Percentiles rank a stretch among this genome's conserved stretches.
phyloP scores from a whole-genome alignment of 35 echinoderm and acorn worm genomes.

The Holothuria glaberrima region DNA sequence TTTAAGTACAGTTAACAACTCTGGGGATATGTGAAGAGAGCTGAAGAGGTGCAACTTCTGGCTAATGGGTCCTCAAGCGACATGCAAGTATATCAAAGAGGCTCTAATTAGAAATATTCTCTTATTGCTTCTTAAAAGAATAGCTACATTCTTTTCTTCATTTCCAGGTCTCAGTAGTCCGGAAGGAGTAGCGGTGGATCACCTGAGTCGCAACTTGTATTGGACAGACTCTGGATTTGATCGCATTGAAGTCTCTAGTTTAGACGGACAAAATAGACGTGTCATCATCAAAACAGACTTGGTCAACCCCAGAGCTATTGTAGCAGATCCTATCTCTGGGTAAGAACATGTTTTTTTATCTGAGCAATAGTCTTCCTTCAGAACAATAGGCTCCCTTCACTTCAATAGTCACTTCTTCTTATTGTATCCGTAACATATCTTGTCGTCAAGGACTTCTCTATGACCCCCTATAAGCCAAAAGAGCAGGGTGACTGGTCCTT shows the following conservation, averaged over 20 bases:
- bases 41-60: not conserved
- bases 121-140: not conserved
- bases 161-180: slow-evolving; percentile 85
- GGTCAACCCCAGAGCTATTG: slow-evolving; percentile 83
- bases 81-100: too few relatives aligned
- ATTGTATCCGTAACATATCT: not conserved
- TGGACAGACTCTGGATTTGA: slow-evolving; percentile 99
- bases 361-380: not conserved
- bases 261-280: slow-evolving; percentile 81
- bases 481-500: too few relatives aligned
- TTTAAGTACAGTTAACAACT: too few relatives aligned
- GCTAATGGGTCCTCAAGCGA: not conserved
- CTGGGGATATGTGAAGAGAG: too few relatives aligned
- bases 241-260: slow-evolving; percentile 86
- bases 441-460: too few relatives aligned
- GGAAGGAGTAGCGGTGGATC: slow-evolving; percentile 91
- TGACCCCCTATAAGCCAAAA: too few relatives aligned
- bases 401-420: too few relatives aligned
- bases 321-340: slow-evolving; percentile 85
- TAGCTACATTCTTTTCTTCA: not conserved
- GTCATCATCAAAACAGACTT: slow-evolving; percentile 76
- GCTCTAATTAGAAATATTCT: too few relatives aligned
- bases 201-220: slow-evolving; percentile 93
- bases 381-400: not conserved
- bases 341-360: slow-evolving; percentile 35